These are phyloP conservation scores for Phrynosoma platyrhinos DNA, from an alignment of 2,113 vertebrate species.

Conservation along the genomic window DNA sequence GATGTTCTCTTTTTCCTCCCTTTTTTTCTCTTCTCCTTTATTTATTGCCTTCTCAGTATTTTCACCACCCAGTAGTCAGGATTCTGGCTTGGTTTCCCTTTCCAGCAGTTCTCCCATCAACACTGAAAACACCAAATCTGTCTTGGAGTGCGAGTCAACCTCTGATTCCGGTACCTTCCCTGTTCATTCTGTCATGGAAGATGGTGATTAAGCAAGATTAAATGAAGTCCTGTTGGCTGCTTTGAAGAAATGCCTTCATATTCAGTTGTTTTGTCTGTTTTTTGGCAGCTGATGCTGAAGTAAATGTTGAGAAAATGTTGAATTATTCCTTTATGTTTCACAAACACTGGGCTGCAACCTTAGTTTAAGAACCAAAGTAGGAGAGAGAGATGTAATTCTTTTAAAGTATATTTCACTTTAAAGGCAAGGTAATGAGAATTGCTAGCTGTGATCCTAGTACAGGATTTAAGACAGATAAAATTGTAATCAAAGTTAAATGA, in stretches of 20 bases:
- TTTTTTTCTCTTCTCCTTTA: background rate
- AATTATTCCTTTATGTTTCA: constrained; percentile 45
- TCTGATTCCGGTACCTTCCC: constrained; percentile 78
- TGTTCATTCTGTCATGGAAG: constrained; percentile 78
- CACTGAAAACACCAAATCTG: constrained; percentile 78
- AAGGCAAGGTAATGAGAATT: background rate
- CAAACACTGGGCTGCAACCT: constrained; percentile 25
- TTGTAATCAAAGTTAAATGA: constrained; percentile 51
- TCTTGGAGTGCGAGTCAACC: constrained; percentile 79
- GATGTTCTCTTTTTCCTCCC: background rate
- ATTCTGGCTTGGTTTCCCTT: constrained; percentile 81
- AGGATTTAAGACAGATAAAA: constrained; percentile 1
- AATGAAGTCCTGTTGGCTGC: background rate
- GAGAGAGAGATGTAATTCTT: constrained; percentile 3
- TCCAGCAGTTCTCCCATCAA: constrained; percentile 82
- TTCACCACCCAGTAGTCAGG: constrained; percentile 80
- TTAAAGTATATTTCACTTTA: constrained; percentile 33
- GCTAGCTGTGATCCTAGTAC: background rate
- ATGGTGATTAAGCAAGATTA: constrained; percentile 74
- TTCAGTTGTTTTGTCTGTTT: constrained; percentile 26
- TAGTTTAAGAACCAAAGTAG: constrained; percentile 33
- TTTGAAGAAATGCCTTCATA: constrained; percentile 7
- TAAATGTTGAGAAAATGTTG: constrained; percentile 55
- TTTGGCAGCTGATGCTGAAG: constrained; percentile 29
- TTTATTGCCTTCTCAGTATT: constrained; percentile 80